These are phyloP conservation scores for Archaeoteleia sp. DNA, from an alignment of 2,888 invertebrate genomes.

Conservation along the genomic window DNA sequence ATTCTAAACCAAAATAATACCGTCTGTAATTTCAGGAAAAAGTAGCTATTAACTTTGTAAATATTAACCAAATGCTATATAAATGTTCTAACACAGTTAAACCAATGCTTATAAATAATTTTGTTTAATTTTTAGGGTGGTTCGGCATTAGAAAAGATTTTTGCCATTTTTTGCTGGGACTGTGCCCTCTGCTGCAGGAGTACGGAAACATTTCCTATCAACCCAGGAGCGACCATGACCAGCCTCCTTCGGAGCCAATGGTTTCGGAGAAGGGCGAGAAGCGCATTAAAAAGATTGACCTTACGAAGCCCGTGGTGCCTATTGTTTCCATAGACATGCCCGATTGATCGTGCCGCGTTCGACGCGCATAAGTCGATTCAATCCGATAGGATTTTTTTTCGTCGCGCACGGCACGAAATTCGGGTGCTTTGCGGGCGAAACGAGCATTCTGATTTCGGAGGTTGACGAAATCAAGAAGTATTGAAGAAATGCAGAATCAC, in stretches of 20 bases:
- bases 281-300: slow-evolving; percentile 85
- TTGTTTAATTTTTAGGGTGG: slow-evolving; percentile 97
- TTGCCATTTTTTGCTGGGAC: slow-evolving; percentile 95
- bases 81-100: too few relatives aligned
- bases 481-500: too few relatives aligned
- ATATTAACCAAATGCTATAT: too few relatives aligned
- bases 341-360: slow-evolving; percentile 79
- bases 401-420: slow-evolving; percentile 1
- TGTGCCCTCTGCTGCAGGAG: slow-evolving; percentile 96
- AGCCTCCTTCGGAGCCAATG: slow-evolving; percentile 75
- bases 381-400: slow-evolving; percentile 1
- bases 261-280: slow-evolving; percentile 80
- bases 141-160: slow-evolving; percentile 99
- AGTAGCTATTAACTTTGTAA: too few relatives aligned
- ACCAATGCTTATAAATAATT: too few relatives aligned
- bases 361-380: slow-evolving; percentile 34
- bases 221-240: slow-evolving; percentile 77
- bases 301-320: slow-evolving; percentile 90
- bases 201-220: slow-evolving; percentile 98
- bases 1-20: too few relatives aligned
- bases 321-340: slow-evolving; percentile 93
- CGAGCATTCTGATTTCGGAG: not conserved
- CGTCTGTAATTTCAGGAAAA: too few relatives aligned
- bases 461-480: too few relatives aligned
- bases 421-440: not conserved